Conservation (phyloP, 92 coral and sea anemone species). For the Siderastrea siderea region DNA sequence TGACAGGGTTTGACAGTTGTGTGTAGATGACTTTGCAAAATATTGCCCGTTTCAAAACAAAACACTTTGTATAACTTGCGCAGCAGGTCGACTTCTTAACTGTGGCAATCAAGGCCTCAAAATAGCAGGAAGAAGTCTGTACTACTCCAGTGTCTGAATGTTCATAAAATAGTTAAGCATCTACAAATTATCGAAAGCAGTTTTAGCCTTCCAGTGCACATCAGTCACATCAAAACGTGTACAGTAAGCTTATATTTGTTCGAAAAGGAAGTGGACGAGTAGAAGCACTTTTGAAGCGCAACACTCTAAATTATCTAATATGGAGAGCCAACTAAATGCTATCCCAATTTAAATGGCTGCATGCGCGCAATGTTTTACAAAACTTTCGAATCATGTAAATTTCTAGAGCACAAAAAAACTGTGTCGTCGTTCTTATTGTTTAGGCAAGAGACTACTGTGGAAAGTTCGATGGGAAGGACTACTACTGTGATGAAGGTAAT, state of each 20-base stretch:
- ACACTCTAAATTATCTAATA: too few relatives aligned
- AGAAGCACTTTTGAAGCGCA: too few relatives aligned
- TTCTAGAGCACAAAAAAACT: too few relatives aligned
- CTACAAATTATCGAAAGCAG: not conserved
- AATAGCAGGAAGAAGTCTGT: not conserved
- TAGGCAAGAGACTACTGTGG: slow-evolving; percentile 78
- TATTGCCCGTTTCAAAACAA: slow-evolving; percentile 10
- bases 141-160: too few relatives aligned
- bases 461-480: slow-evolving; percentile 44
- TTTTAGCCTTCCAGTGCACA: not conserved
- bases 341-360: too few relatives aligned
- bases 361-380: too few relatives aligned
- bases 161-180: too few relatives aligned
- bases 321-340: too few relatives aligned
- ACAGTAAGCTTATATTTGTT: not conserved
- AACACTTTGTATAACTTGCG: not conserved
- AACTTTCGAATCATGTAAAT: not conserved
- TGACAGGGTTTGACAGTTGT: not conserved
- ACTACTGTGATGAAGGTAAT: slow-evolving; percentile 68
- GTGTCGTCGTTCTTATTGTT: not conserved
- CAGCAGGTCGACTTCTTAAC: not conserved
- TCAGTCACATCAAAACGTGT: not conserved
- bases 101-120: not conserved
- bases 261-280: too few relatives aligned
- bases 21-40: not conserved